These are phyloP conservation scores for Neuroterus valhalla DNA, from an alignment of 1,140 invertebrate species.

Conservation along the genomic window DNA sequence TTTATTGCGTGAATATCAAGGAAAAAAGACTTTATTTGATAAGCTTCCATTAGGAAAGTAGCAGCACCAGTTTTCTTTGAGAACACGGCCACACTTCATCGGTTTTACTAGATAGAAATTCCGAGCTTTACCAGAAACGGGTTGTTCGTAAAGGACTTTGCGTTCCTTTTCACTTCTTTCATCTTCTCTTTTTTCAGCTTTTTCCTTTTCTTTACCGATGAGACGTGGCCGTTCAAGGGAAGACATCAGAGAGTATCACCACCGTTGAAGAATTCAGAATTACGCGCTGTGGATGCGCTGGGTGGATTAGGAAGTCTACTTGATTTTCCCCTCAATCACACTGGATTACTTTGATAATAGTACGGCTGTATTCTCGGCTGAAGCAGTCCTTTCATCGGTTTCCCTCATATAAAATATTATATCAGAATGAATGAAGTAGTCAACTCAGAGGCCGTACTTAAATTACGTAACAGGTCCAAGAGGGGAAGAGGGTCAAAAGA, in stretches of 20 bases:
- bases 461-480: too few relatives aligned
- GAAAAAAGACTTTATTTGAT: background rate
- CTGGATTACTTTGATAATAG: constrained; percentile 8
- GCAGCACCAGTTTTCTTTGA: constrained; percentile 12
- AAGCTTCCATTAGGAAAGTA: constrained; percentile 23
- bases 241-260: constrained; percentile 26
- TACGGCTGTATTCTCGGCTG: background rate
- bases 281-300: constrained; percentile 20
- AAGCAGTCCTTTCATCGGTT: background rate
- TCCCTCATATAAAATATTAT: too few relatives aligned
- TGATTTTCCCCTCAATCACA: constrained; percentile 12
- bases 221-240: constrained; percentile 17
- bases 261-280: constrained; percentile 19
- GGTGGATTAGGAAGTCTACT: constrained; percentile 12
- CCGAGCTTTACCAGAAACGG: background rate
- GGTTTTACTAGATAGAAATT: constrained; percentile 24
- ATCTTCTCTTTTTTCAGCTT: background rate
- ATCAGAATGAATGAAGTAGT: too few relatives aligned
- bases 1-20: too few relatives aligned
- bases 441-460: too few relatives aligned
- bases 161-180: background rate
- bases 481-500: too few relatives aligned
- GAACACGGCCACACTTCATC: constrained; percentile 8
- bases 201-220: constrained; percentile 9
- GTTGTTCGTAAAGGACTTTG: constrained; percentile 11